Evolutionary conservation across 2,888 invertebrate species (phyloP).

Genomic region (Geophilus truncorum): DNA sequence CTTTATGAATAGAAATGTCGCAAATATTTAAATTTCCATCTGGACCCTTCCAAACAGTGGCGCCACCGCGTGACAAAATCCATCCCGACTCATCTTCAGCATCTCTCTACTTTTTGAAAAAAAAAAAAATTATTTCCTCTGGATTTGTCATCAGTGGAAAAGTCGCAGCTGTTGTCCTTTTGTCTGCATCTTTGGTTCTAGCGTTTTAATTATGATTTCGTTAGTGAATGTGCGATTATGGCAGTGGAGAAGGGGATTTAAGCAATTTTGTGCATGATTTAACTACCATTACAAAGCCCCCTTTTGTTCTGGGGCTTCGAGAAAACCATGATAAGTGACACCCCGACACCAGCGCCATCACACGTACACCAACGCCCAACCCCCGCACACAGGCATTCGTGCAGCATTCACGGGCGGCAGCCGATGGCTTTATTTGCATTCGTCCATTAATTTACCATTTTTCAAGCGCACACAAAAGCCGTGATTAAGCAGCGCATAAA

Average conservation of each 20-base stretch:
- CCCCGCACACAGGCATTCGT: neutral
- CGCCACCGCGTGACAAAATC: neutral
- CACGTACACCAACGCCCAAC: too few species aligned
- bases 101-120: neutral
- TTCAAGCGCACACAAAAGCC: neutral
- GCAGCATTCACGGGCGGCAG: neutral
- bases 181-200: neutral
- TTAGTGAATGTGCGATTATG: slow-evolving; percentile 4
- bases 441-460: slow-evolving; percentile 12
- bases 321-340: slow-evolving; percentile 20
- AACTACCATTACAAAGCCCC: neutral
- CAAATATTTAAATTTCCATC: neutral
- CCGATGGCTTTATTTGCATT: slow-evolving; percentile 10
- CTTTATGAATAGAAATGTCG: too few species aligned
- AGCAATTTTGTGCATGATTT: slow-evolving; percentile 16
- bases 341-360: neutral
- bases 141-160: slow-evolving; percentile 1
- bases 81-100: neutral
- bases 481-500: neutral
- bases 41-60: neutral
- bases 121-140: neutral
- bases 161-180: slow-evolving; percentile 9
- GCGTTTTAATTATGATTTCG: slow-evolving; percentile 20
- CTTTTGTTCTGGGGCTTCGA: neutral
- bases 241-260: neutral